A percentile compares a stretch with the other conserved stretches of the same genome.
phyloP scores from a whole-genome alignment of 1,140 invertebrate genomes.

The Anthonomus grandis region DNA sequence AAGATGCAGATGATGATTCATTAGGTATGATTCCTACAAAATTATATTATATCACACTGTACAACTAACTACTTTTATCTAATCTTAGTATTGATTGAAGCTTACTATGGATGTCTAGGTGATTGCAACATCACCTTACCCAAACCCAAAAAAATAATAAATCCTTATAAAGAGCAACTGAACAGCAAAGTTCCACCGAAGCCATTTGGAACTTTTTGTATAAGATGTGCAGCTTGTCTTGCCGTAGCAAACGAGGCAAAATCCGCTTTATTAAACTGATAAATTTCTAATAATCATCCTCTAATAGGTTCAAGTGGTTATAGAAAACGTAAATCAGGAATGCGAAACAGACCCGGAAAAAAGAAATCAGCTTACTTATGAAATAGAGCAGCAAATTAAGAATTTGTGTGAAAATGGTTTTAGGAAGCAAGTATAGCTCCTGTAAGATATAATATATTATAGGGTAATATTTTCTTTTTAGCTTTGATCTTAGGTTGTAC shows the following conservation, averaged over 20 bases:
- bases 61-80: too few species aligned
- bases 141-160: slow-evolving; percentile 35
- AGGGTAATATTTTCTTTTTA: slow-evolving; percentile 3
- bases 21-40: too few species aligned
- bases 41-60: too few species aligned
- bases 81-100: too few species aligned
- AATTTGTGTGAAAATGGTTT: slow-evolving; percentile 26
- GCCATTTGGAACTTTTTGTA: slow-evolving; percentile 33
- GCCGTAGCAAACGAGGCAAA: slow-evolving; percentile 32
- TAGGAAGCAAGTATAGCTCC: slow-evolving; percentile 29
- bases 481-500: slow-evolving; percentile 30
- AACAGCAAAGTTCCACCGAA: slow-evolving; percentile 27
- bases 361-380: slow-evolving; percentile 12
- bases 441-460: not conserved
- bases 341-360: slow-evolving; percentile 15
- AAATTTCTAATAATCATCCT: not conserved
- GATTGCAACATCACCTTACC: slow-evolving; percentile 21
- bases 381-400: slow-evolving; percentile 12
- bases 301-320: slow-evolving; percentile 26
- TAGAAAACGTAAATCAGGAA: slow-evolving; percentile 17
- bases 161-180: slow-evolving; percentile 31
- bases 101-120: too few species aligned
- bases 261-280: not conserved
- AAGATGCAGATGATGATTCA: too few species aligned
- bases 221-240: slow-evolving; percentile 35